A percentile compares a stretch with the other conserved stretches of the same genome.
phyloP scores from a whole-genome alignment of 2,113 vertebrate genomes.

The Camelus dromedarius region DNA sequence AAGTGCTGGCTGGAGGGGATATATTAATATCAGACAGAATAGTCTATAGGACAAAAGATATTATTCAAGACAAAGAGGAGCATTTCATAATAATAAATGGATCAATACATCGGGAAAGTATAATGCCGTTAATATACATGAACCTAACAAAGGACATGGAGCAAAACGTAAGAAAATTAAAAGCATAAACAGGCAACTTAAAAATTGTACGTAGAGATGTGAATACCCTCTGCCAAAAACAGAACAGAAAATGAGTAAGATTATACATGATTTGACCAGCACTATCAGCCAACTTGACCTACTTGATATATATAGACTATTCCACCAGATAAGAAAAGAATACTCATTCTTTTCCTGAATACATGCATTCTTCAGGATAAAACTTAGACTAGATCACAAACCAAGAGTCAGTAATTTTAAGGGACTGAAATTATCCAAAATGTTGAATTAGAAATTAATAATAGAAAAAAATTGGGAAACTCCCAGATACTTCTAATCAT shows the following conservation, averaged over 20 bases:
- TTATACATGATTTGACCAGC: background rate
- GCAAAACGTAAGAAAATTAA: background rate
- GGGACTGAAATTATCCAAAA: background rate
- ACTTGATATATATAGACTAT: background rate
- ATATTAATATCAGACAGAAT: background rate
- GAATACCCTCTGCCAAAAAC: background rate
- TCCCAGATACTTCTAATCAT: background rate
- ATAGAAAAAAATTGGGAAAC: background rate
- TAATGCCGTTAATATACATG: background rate
- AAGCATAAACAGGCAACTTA: background rate
- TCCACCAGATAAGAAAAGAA: background rate
- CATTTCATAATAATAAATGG: background rate
- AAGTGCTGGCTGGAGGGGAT: background rate
- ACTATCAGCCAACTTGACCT: background rate
- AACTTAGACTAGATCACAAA: background rate
- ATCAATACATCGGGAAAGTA: background rate
- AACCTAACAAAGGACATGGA: background rate
- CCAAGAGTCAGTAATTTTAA: background rate
- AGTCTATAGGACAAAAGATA: background rate
- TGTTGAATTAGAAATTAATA: background rate
- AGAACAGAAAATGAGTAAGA: background rate
- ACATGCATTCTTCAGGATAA: background rate
- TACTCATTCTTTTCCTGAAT: background rate
- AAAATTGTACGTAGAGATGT: background rate
- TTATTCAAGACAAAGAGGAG: background rate